Evolutionary conservation across 2,113 vertebrate species (phyloP).

Genomic region (Cynoglossus semilaevis): DNA sequence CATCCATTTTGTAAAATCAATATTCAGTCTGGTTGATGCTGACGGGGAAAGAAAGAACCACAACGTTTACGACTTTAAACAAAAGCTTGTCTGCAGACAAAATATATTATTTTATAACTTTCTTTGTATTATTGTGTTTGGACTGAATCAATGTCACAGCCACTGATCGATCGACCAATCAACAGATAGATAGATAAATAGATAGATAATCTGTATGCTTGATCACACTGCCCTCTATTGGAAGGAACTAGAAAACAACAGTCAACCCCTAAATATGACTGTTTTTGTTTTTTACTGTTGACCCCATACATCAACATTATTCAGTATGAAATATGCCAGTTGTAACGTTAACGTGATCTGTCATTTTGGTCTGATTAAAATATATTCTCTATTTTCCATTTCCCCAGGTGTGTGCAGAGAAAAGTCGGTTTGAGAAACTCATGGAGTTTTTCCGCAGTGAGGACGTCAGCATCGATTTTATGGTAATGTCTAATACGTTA

Average conservation of each 20-base stretch:
- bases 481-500: conserved; percentile 75
- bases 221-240: not conserved
- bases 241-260: not conserved
- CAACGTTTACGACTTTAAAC: not conserved
- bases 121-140: too few species aligned
- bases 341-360: not conserved
- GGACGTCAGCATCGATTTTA: conserved; percentile 93
- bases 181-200: not conserved
- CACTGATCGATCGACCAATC: too few species aligned
- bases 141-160: too few species aligned
- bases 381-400: not conserved
- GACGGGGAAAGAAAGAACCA: not conserved
- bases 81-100: not conserved
- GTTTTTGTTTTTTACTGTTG: too few species aligned
- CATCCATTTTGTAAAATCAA: not conserved
- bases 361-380: not conserved
- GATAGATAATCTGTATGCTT: not conserved
- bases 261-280: too few species aligned
- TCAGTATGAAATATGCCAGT: too few species aligned
- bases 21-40: too few species aligned
- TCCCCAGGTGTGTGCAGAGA: conserved; percentile 81
- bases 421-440: conserved; percentile 82
- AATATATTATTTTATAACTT: not conserved
- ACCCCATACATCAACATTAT: too few species aligned
- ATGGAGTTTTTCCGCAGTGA: conserved; percentile 93